phyloP scores from a whole-genome alignment of 2,888 invertebrate species.

The Stomorhina lunata region DNA sequence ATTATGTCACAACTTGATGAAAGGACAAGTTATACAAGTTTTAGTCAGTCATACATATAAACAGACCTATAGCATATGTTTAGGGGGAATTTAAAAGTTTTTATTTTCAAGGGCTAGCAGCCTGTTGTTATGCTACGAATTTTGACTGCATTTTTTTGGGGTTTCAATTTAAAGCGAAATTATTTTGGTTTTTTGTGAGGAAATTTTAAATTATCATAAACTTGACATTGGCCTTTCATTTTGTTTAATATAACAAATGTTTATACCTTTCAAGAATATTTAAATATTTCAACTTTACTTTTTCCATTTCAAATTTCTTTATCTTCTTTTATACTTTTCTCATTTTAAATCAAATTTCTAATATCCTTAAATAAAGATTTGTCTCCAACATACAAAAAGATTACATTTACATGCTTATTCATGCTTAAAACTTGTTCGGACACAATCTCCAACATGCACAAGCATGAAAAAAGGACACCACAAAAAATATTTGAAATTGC shows the following conservation, averaged over 20 bases:
- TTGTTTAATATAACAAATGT: too few species aligned
- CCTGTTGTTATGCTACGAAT: background rate
- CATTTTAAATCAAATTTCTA: background rate
- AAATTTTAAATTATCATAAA: constrained; percentile 41
- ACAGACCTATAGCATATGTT: too few species aligned
- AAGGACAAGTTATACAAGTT: constrained; percentile 70
- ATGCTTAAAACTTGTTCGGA: constrained; percentile 61
- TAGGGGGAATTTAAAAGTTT: constrained; percentile 1
- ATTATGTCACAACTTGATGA: constrained; percentile 78
- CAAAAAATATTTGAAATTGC: constrained; percentile 56
- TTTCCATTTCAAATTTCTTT: background rate
- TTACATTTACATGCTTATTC: constrained; percentile 57
- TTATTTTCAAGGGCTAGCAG: background rate
- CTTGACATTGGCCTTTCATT: constrained; percentile 54
- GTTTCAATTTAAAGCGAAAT: constrained; percentile 1
- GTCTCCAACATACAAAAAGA: constrained; percentile 12
- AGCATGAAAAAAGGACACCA: background rate
- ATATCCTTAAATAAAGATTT: background rate
- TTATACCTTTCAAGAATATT: too few species aligned
- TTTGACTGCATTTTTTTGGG: background rate
- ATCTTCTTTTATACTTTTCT: background rate
- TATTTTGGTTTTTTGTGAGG: constrained; percentile 14
- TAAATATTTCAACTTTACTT: too few species aligned
- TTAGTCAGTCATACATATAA: constrained; percentile 49
- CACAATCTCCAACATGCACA: constrained; percentile 40